Evolutionary conservation across 2,113 vertebrate genomes (phyloP).

Genomic region (Nannospalax galili): DNA sequence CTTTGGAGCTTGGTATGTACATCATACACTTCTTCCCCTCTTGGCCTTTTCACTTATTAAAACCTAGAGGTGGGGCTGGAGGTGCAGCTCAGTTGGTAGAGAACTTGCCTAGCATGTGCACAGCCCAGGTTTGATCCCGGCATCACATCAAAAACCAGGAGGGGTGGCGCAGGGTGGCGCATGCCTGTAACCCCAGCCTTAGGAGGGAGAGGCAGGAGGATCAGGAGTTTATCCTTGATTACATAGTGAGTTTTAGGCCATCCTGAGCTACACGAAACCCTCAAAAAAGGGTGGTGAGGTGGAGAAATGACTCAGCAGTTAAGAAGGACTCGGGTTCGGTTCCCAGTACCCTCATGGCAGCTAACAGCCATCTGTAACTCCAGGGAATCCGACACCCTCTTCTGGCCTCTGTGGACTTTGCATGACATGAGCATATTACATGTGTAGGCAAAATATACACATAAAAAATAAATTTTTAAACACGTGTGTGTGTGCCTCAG

Average conservation of each 20-base stretch:
- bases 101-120: neutral
- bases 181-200: neutral
- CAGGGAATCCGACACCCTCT: no score
- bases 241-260: neutral
- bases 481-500: neutral
- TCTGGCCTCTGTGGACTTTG: no score
- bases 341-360: no score
- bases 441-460: no score
- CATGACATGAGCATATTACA: no score
- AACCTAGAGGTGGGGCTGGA: neutral
- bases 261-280: neutral
- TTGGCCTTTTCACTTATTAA: neutral
- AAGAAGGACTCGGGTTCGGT: no score
- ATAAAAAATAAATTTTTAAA: no score
- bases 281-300: no score
- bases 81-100: neutral
- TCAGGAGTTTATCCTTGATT: neutral
- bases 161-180: no score
- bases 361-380: no score
- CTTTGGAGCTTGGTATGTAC: rapidly evolving
- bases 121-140: neutral
- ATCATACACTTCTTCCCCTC: rapidly evolving
- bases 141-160: neutral
- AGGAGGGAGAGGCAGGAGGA: neutral
- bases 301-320: no score